Evolutionary conservation across 2,797 vertebrate species (phyloP).

Genomic region (Cynodonichthys magdalenae): DNA sequence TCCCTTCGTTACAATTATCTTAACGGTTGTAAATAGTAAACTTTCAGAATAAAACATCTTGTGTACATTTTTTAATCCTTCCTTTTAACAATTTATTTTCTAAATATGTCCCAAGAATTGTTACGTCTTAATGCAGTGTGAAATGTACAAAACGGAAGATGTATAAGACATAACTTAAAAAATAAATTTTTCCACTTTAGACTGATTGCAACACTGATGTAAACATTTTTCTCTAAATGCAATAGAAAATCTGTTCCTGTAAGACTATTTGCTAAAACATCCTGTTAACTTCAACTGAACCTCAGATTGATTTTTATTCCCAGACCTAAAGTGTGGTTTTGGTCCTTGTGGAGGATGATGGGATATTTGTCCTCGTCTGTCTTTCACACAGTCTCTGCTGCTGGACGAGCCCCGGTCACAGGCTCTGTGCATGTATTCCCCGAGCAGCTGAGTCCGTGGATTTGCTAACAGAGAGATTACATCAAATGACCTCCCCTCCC

Average conservation of each 20-base stretch:
- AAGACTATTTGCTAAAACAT: background rate
- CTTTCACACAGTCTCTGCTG: conserved; percentile 12
- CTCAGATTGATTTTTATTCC: conserved; percentile 6
- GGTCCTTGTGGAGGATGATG: conserved; percentile 29
- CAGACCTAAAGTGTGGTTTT: conserved; percentile 4
- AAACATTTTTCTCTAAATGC: background rate
- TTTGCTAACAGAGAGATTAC: conserved; percentile 58
- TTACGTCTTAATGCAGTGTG: too few species aligned
- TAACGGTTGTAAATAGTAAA: background rate
- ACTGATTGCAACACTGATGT: background rate
- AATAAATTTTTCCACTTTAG: background rate
- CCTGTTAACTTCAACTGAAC: conserved; percentile 2
- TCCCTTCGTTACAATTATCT: background rate
- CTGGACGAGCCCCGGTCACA: conserved; percentile 35
- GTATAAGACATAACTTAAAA: too few species aligned
- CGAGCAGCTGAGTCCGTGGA: conserved; percentile 54
- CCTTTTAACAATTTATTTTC: too few species aligned
- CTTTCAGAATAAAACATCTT: too few species aligned
- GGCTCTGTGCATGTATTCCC: conserved; percentile 47
- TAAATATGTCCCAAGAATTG: too few species aligned
- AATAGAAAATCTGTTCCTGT: background rate
- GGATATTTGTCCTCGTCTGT: conserved; percentile 38
- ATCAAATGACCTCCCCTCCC: conserved; percentile 47
- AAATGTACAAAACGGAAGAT: too few species aligned
- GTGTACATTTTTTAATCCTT: background rate